Conservation (phyloP, 2,113 vertebrate species). For the Psophia crepitans region DNA sequence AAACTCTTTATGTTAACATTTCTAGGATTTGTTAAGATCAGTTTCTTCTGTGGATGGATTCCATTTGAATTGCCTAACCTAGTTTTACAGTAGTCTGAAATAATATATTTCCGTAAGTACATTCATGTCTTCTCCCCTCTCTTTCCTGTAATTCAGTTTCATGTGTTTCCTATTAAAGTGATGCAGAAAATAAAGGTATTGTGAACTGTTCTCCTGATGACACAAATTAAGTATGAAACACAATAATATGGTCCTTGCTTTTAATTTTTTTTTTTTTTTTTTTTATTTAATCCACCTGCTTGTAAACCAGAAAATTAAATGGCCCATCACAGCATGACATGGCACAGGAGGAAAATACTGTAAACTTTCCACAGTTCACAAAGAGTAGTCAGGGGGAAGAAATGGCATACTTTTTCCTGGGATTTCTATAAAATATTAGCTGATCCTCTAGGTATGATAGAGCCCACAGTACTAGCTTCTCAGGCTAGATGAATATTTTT, state of each 20-base stretch:
- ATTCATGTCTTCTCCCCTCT: fast-evolving
- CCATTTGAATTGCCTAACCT: neutral
- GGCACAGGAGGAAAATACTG: neutral
- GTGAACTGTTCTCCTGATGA: neutral
- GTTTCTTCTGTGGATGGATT: neutral
- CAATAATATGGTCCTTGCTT: neutral
- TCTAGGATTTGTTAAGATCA: neutral
- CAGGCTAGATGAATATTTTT: neutral
- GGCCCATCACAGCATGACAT: neutral
- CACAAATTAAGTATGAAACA: neutral
- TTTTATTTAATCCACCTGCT: neutral
- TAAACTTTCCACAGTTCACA: neutral
- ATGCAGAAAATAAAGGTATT: neutral
- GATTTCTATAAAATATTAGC: neutral
- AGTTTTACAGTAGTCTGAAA: neutral
- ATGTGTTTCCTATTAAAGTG: neutral
- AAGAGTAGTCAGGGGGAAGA: neutral
- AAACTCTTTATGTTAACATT: neutral
- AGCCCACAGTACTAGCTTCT: neutral
- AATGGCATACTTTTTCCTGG: neutral
- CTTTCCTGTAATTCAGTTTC: neutral
- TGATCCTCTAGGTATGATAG: neutral
- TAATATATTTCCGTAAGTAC: neutral
- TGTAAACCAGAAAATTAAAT: neutral
- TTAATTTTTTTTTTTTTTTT: neutral